Percentiles rank a stretch among this genome's conserved stretches.
These are phyloP conservation scores for Merops nubicus DNA, from an alignment of 2,113 vertebrate genomes.

Conservation along the genomic window DNA sequence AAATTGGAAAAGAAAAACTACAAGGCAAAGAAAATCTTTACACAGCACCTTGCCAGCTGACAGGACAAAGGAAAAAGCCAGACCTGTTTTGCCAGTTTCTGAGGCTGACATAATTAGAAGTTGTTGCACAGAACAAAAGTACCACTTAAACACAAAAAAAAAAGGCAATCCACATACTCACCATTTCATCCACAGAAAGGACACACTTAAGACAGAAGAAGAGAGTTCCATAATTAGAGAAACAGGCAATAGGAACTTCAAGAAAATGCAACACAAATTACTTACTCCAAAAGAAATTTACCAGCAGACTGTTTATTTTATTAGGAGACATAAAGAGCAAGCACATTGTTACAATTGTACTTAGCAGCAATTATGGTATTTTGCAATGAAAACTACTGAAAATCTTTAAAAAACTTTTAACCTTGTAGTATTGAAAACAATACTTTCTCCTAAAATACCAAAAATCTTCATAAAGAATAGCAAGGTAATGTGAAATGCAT, in stretches of 20 bases:
- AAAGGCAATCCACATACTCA: constrained; percentile 81
- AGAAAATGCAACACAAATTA: constrained; percentile 27
- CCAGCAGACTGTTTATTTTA: neutral
- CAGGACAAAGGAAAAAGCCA: neutral
- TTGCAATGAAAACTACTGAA: neutral
- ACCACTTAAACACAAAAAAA: constrained; percentile 23
- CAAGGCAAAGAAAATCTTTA: neutral
- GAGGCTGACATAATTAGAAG: neutral
- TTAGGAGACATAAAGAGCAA: neutral
- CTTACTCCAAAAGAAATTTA: neutral
- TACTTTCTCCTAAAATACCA: neutral
- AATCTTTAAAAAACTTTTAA: neutral
- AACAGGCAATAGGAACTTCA: constrained; percentile 33
- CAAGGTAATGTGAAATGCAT: neutral
- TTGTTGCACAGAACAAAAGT: constrained; percentile 34
- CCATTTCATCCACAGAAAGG: constrained; percentile 90
- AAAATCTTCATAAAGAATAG: neutral
- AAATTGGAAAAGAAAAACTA: neutral
- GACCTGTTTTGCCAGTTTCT: constrained; percentile 42
- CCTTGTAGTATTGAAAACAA: neutral
- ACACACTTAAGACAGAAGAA: constrained; percentile 90
- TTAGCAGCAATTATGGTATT: neutral
- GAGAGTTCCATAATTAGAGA: constrained; percentile 79
- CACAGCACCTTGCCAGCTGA: neutral
- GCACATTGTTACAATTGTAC: neutral